A percentile compares a stretch with the other conserved stretches of the same genome.
phyloP scores from a whole-genome alignment of 1,140 invertebrate genomes.

The Zeugodacus cucurbitae region DNA sequence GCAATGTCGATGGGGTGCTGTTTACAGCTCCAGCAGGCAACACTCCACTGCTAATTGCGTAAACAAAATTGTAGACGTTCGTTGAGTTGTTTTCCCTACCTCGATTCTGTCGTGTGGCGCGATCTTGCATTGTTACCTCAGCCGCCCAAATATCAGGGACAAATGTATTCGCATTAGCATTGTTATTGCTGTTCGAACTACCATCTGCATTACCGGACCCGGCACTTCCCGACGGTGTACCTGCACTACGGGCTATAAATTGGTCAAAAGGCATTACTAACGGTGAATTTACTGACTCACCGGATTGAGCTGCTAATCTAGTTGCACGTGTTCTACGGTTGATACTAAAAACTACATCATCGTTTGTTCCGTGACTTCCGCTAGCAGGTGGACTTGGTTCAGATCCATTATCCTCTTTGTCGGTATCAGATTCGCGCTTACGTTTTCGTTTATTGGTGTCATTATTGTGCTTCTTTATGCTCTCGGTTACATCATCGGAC shows the following conservation, averaged over 20 bases:
- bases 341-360: slow-evolving; percentile 41
- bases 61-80: slow-evolving; percentile 62
- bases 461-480: slow-evolving; percentile 61
- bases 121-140: slow-evolving; percentile 62
- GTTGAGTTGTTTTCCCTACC: slow-evolving; percentile 53
- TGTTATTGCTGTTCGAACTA: not conserved
- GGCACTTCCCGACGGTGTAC: not conserved
- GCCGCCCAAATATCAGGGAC: slow-evolving; percentile 65
- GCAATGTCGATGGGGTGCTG: not conserved
- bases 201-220: not conserved
- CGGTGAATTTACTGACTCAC: not conserved
- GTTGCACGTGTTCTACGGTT: slow-evolving; percentile 40
- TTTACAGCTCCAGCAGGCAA: slow-evolving; percentile 49
- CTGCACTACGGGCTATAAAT: slow-evolving; percentile 1
- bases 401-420: slow-evolving; percentile 40
- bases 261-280: not conserved
- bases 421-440: slow-evolving; percentile 28
- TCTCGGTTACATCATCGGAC: slow-evolving; percentile 51
- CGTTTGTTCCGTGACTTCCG: slow-evolving; percentile 15
- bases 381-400: not conserved
- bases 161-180: slow-evolving; percentile 47
- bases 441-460: slow-evolving; percentile 39
- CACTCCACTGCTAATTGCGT: slow-evolving; percentile 64
- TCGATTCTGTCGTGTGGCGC: slow-evolving; percentile 54
- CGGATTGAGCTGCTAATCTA: not conserved